These are phyloP conservation scores for Magallana angulata DNA, from an alignment of 1,140 invertebrate species.

Conservation along the genomic window DNA sequence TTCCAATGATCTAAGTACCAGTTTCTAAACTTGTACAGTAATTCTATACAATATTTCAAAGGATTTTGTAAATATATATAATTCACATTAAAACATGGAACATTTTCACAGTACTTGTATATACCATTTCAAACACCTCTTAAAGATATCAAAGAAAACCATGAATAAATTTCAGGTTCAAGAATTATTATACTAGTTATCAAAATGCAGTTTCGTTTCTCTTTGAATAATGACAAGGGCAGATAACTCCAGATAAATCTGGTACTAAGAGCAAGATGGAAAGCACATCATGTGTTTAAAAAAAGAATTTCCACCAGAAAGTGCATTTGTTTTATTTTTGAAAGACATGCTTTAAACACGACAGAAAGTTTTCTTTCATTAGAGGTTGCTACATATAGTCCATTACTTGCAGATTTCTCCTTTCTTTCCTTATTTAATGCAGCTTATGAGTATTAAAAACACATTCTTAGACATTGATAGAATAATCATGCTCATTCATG, in stretches of 20 bases:
- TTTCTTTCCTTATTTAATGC: conserved; percentile 34
- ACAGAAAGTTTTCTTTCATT: conserved; percentile 14
- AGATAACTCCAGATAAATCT: not conserved
- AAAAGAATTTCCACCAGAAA: not conserved
- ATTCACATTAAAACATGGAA: no score
- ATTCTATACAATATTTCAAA: no score
- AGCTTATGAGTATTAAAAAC: conserved; percentile 23
- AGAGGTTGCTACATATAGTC: not conserved
- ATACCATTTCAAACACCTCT: no score
- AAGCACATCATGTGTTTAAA: not conserved
- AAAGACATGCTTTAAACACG: conserved; percentile 21
- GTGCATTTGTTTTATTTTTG: not conserved
- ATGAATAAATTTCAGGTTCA: no score
- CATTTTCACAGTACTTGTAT: no score
- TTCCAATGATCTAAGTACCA: not conserved
- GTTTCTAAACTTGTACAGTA: no score
- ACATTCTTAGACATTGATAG: not conserved
- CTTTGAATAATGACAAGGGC: no score
- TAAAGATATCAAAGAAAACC: no score
- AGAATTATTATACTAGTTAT: no score
- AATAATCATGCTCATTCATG: not conserved
- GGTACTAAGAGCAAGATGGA: not conserved
- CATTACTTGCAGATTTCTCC: conserved; percentile 32
- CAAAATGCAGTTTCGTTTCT: no score
- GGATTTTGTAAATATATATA: no score